Evolutionary conservation across 1,140 invertebrate species (phyloP).

Genomic region (Protaetia brevitarsis): DNA sequence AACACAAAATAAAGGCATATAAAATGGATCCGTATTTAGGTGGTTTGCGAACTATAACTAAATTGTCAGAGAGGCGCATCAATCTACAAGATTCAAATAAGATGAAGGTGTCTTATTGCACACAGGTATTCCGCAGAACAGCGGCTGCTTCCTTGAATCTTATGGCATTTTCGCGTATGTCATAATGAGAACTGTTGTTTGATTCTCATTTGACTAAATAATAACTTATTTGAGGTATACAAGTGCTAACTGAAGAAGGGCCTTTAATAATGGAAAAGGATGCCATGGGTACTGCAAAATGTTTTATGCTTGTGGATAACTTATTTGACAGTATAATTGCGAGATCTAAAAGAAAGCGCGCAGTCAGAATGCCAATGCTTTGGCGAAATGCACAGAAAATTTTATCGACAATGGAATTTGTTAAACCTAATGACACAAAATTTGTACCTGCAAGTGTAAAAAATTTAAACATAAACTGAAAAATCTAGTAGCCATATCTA

Average conservation of each 20-base stretch:
- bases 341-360: neutral
- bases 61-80: conserved; percentile 38
- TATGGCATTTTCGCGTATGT: neutral
- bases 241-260: neutral
- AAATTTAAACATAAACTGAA: no score
- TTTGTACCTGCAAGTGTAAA: no score
- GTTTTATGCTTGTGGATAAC: neutral
- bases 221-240: neutral
- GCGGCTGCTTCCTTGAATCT: neutral
- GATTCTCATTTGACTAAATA: neutral
- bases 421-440: no score
- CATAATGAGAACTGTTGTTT: neutral
- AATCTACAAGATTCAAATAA: conserved; percentile 31
- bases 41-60: conserved; percentile 27
- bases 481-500: no score
- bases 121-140: conserved; percentile 38
- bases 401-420: no score
- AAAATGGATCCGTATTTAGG: conserved; percentile 30
- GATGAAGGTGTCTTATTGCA: conserved; percentile 41
- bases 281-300: neutral
- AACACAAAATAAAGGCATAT: conserved; percentile 24
- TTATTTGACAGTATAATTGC: neutral
- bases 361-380: no score
- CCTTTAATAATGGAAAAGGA: neutral
- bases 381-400: no score